Percentiles rank a stretch among this genome's conserved stretches.
phyloP scores from a whole-genome alignment of 2,888 invertebrate species.

The Endotricha flammealis region DNA sequence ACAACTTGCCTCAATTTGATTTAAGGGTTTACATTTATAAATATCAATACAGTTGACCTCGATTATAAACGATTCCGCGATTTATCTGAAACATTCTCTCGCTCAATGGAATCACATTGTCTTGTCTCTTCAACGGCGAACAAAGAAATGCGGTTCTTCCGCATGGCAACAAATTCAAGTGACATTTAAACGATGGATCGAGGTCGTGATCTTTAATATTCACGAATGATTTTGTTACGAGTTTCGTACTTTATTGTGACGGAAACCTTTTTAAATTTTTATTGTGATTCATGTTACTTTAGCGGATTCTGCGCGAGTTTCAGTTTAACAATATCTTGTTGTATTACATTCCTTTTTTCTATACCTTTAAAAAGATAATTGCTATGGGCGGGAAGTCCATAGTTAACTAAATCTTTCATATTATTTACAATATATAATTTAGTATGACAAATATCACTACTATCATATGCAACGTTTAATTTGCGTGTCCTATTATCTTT shows the following conservation, averaged over 20 bases:
- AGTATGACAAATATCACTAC: too few species aligned
- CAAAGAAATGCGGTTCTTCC: slow-evolving; percentile 61
- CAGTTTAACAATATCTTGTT: too few species aligned
- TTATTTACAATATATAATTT: background rate
- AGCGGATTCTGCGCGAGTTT: too few species aligned
- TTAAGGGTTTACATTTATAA: slow-evolving; percentile 24
- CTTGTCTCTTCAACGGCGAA: slow-evolving; percentile 49
- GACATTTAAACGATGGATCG: slow-evolving; percentile 70
- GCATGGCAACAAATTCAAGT: slow-evolving; percentile 63
- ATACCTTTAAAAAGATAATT: too few species aligned
- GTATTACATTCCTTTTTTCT: too few species aligned
- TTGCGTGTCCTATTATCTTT: too few species aligned
- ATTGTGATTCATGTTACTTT: too few species aligned
- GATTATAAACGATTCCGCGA: slow-evolving; percentile 35
- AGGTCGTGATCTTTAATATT: slow-evolving; percentile 45
- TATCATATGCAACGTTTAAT: too few species aligned
- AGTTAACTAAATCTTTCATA: too few species aligned
- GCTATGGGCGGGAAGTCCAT: too few species aligned
- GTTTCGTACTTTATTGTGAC: slow-evolving; percentile 7
- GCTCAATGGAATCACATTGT: slow-evolving; percentile 57
- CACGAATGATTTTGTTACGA: slow-evolving; percentile 17
- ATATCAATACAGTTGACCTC: slow-evolving; percentile 29
- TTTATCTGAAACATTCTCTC: slow-evolving; percentile 44
- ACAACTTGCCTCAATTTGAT: background rate
- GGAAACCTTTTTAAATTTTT: background rate